Evolutionary conservation across 1,140 invertebrate genomes (phyloP).

Genomic region (Caenorhabditis remanei): DNA sequence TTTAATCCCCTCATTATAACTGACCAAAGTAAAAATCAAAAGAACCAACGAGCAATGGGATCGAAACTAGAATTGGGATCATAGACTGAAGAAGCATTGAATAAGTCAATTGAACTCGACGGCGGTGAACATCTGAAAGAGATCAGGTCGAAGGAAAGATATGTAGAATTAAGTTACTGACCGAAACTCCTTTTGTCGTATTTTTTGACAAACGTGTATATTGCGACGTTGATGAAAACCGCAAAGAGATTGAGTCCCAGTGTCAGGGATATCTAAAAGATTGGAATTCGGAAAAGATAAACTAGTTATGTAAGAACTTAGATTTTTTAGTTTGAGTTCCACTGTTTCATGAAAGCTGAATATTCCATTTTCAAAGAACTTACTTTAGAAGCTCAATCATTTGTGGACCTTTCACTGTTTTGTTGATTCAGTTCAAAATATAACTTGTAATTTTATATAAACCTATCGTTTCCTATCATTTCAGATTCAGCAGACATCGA

Average conservation of each 20-base stretch:
- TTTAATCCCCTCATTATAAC: not conserved
- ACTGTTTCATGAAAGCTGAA: no score
- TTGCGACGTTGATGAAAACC: slow-evolving; percentile 36
- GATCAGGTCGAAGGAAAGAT: not conserved
- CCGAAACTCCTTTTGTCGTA: slow-evolving; percentile 32
- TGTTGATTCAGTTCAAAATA: no score
- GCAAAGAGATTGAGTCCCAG: slow-evolving; percentile 32
- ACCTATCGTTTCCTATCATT: no score
- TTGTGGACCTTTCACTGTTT: no score
- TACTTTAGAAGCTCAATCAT: no score
- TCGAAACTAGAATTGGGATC: slow-evolving; percentile 39
- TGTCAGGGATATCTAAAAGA: slow-evolving; percentile 32
- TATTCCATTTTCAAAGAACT: no score
- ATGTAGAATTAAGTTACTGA: not conserved
- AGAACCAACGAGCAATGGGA: slow-evolving; percentile 47
- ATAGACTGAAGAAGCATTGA: slow-evolving; percentile 48
- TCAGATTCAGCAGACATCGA: no score
- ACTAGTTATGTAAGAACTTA: no score
- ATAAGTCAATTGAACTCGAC: slow-evolving; percentile 37
- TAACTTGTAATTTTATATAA: no score
- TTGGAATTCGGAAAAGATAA: no score
- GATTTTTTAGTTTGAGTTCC: no score
- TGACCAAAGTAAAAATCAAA: slow-evolving; percentile 52
- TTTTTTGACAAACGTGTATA: slow-evolving; percentile 35
- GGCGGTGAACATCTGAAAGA: slow-evolving; percentile 21